Percentiles rank a stretch among this genome's conserved stretches.
Evolutionary conservation across 2,797 vertebrate genomes (phyloP).

Genomic region (Melanotaenia parkinsoni): DNA sequence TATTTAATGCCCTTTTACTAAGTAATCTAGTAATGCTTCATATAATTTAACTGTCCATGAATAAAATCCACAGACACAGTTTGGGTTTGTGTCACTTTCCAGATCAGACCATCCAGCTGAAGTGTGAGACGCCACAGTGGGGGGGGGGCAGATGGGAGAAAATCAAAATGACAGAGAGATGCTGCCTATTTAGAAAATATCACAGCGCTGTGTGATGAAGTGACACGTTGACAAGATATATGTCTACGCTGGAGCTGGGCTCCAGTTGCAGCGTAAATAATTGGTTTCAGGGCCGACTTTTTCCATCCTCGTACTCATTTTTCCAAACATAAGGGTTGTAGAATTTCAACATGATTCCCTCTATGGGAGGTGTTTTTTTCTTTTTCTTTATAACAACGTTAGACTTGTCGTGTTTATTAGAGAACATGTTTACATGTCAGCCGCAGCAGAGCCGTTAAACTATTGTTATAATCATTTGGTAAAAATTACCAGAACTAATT

Average conservation of each 20-base stretch:
- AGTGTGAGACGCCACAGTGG: constrained; percentile 6
- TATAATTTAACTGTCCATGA: not conserved
- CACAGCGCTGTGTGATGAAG: constrained; percentile 49
- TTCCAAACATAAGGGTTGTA: not conserved
- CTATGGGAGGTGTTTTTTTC: not conserved
- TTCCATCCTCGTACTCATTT: not conserved
- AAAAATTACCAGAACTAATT: constrained; percentile 54
- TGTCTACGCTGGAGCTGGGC: constrained; percentile 5
- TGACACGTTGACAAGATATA: constrained; percentile 46
- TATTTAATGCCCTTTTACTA: too few relatives aligned
- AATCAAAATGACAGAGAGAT: constrained; percentile 54
- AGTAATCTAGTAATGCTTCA: too few relatives aligned
- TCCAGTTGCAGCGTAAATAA: constrained; percentile 33
- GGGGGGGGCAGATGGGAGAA: not conserved
- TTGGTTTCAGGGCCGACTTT: constrained; percentile 8
- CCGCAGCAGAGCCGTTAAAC: constrained; percentile 22
- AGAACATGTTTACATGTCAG: constrained; percentile 4
- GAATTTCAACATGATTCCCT: constrained; percentile 6
- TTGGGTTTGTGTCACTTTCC: not conserved
- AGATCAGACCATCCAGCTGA: constrained; percentile 6
- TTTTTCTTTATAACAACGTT: constrained; percentile 15
- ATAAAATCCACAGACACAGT: too few relatives aligned
- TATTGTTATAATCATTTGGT: constrained; percentile 28
- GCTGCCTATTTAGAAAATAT: constrained; percentile 62
- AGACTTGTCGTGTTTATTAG: constrained; percentile 6